Conservation (phyloP, 1,140 invertebrate species). For the Thaumetopoea pityocampa region DNA sequence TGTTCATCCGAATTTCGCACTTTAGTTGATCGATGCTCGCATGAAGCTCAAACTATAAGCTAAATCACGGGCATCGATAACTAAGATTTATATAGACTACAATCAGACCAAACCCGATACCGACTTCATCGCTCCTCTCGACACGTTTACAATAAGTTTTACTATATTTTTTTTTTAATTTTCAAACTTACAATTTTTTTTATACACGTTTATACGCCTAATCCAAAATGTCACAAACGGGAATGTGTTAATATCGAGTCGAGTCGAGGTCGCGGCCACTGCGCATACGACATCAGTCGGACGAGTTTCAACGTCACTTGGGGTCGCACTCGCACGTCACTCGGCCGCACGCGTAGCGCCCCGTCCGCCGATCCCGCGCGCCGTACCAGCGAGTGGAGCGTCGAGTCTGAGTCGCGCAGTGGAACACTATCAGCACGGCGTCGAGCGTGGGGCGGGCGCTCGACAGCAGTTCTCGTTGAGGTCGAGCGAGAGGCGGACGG, state of each 20-base stretch:
- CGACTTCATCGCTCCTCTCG: constrained; percentile 7
- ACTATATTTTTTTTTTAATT: constrained; percentile 10
- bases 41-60: no score
- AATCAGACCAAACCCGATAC: constrained; percentile 10
- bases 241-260: constrained; percentile 18
- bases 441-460: constrained; percentile 9
- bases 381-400: no score
- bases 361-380: no score
- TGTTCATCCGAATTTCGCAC: no score
- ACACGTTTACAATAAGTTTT: constrained; percentile 6
- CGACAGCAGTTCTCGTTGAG: constrained; percentile 15
- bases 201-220: constrained; percentile 3
- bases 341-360: no score
- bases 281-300: constrained; percentile 7
- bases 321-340: no score
- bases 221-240: constrained; percentile 5
- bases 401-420: not conserved
- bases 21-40: no score
- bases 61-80: no score
- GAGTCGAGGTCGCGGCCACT: constrained; percentile 8
- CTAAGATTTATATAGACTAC: no score
- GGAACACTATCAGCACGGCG: constrained; percentile 13
- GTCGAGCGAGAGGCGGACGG: constrained; percentile 6
- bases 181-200: constrained; percentile 9
- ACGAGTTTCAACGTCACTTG: constrained; percentile 5